Conservation (phyloP, 2,888 invertebrate genomes). For the Aphidius colemani region DNA sequence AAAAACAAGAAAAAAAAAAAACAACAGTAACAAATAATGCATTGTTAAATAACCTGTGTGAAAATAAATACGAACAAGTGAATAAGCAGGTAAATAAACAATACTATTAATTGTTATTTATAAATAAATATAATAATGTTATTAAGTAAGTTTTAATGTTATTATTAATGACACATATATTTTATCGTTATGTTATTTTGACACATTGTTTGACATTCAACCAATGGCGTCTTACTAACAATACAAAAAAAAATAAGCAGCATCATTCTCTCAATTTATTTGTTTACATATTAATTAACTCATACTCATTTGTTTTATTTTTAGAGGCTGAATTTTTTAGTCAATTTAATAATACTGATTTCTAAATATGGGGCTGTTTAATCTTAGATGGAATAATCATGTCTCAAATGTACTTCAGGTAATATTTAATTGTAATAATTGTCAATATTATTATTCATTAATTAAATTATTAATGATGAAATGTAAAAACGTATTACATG, state of each 20-base stretch:
- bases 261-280: not conserved
- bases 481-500: not conserved
- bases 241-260: too few species aligned
- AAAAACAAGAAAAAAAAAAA: too few species aligned
- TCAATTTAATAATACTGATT: not conserved
- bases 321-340: not conserved
- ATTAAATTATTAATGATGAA: not conserved
- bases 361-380: slow-evolving; percentile 53
- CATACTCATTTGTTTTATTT: slow-evolving; percentile 1
- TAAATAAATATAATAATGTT: too few species aligned
- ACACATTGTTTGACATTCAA: slow-evolving; percentile 4
- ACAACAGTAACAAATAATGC: too few species aligned
- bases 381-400: slow-evolving; percentile 63
- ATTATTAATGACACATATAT: not conserved
- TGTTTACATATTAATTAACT: not conserved
- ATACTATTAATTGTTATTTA: too few species aligned
- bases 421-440: too few species aligned
- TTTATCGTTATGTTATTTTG: not conserved
- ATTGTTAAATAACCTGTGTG: too few species aligned
- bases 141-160: not conserved
- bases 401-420: slow-evolving; percentile 61
- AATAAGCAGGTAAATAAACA: too few species aligned
- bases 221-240: not conserved
- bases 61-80: too few species aligned
- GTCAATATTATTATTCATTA: not conserved